Conservation (phyloP, 2,797 vertebrate genomes). For the Sciaenops ocellatus region DNA sequence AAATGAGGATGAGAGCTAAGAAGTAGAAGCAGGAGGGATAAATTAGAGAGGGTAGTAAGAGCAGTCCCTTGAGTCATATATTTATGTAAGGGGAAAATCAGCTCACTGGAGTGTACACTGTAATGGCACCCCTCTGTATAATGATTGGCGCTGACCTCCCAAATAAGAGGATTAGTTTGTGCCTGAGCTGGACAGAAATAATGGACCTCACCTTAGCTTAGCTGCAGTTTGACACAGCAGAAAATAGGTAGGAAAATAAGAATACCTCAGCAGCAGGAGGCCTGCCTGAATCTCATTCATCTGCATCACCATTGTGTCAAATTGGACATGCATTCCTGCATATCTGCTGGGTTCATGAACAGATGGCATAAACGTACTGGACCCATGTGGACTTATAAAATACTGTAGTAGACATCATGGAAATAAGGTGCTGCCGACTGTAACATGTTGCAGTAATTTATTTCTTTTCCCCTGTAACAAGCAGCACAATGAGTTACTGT, state of each 20-base stretch:
- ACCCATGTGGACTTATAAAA: slow-evolving; percentile 47
- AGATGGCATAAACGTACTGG: slow-evolving; percentile 49
- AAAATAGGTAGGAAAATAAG: slow-evolving; percentile 70
- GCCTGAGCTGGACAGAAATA: slow-evolving; percentile 81
- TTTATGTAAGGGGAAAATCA: slow-evolving; percentile 83
- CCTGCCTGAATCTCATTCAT: slow-evolving; percentile 60
- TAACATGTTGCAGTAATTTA: slow-evolving; percentile 55
- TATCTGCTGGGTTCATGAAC: slow-evolving; percentile 51
- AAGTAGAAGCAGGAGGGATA: slow-evolving; percentile 50
- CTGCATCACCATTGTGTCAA: slow-evolving; percentile 73
- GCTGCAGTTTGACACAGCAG: slow-evolving; percentile 75
- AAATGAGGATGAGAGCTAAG: slow-evolving; percentile 46
- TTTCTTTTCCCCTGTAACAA: slow-evolving; percentile 46
- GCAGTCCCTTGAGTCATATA: slow-evolving; percentile 81
- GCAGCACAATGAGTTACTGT: slow-evolving; percentile 43
- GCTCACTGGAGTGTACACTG: slow-evolving; percentile 79
- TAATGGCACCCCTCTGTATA: slow-evolving; percentile 85
- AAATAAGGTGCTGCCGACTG: slow-evolving; percentile 63
- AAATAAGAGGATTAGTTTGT: slow-evolving; percentile 87
- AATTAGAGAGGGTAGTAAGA: slow-evolving; percentile 66
- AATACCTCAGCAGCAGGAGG: slow-evolving; percentile 57
- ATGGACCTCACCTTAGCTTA: slow-evolving; percentile 78
- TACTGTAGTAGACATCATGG: slow-evolving; percentile 58
- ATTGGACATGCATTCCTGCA: slow-evolving; percentile 74
- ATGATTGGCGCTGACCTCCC: slow-evolving; percentile 85